phyloP scores from a whole-genome alignment of 2,888 invertebrate genomes.

The Drosophila cognata region DNA sequence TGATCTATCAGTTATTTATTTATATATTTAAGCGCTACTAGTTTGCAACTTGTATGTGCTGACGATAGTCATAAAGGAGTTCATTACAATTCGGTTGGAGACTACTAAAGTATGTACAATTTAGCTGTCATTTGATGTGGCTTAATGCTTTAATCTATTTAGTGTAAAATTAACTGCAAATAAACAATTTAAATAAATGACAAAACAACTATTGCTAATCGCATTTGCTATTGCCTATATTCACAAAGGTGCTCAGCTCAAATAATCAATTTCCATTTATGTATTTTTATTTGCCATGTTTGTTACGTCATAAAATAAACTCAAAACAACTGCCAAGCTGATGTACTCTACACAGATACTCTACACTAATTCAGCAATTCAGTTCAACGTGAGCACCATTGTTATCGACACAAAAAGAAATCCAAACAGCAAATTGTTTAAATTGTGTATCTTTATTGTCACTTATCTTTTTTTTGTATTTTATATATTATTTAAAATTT shows the following conservation, averaged over 20 bases:
- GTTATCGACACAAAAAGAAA: not conserved
- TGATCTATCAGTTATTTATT: not conserved
- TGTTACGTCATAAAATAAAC: too few relatives aligned
- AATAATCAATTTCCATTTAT: not conserved
- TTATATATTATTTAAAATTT: not conserved
- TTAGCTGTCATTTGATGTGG: not conserved
- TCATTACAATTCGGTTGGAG: not conserved
- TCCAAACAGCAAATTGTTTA: not conserved
- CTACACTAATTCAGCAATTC: not conserved
- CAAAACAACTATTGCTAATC: not conserved
- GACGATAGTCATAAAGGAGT: not conserved
- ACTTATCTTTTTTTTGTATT: constrained; percentile 5
- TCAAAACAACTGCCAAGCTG: not conserved
- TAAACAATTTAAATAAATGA: not conserved
- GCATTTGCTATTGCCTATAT: not conserved
- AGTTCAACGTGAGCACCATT: not conserved
- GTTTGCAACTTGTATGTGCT: not conserved
- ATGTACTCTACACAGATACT: not conserved
- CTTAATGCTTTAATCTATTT: not conserved
- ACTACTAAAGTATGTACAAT: not conserved
- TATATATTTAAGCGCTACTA: not conserved
- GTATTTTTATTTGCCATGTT: not conserved
- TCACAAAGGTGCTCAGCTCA: too few relatives aligned
- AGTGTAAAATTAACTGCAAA: not conserved
- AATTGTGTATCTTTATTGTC: constrained; percentile 22